Base-by-base conservation (phyloP, 2,797 vertebrate species). In the Acipenser transmontanus region DNA sequence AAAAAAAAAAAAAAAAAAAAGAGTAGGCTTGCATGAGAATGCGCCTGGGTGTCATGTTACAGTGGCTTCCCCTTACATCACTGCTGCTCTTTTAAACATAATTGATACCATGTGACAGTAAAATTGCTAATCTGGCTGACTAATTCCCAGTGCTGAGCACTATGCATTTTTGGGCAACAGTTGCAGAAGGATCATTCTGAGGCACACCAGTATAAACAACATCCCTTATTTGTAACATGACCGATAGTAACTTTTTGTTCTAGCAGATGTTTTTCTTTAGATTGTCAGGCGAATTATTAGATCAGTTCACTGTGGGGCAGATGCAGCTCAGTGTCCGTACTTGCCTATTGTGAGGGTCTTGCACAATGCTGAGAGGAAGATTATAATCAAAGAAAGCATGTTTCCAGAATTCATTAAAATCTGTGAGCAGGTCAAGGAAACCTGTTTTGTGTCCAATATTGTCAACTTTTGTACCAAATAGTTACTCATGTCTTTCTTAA, bases 41-140 rank as follows among this genome's bases (percentile, higher is more conserved):
- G 34, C 34, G 34, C 34, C 34, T 34, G 34, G 34, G 34, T 34
- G 3, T 73, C 77, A 67, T 69, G 57, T 71, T 82, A 71, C 77
- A 85, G 78, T 77, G 79, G 75, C 81, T 86, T 87, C 79, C 78
- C 71, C 62, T 79, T 80, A 67, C 64, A 62, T 78, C 73, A 77
- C 69, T 73, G 67, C 47, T 68, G 63, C 70, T 65, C 64, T 51
- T 52, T 17, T 4, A 50, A 68, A 82, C 80, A 72, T 76, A 84
- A 89, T 84, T 75, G 76, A 76, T 84, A 78, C 70, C 88, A 85
- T 81, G 77, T 87, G 84, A 81, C 73, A 57, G 6, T 71, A 48
- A 67, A 65, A 64, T 84, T 87, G 81, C 84, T 84, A 80, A 82
- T 85, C 77, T 85, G 79, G 77, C 76, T 5, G 61, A 77, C 81